phyloP scores from a whole-genome alignment of 2,888 invertebrate species.

The Dryadula phaetusa region DNA sequence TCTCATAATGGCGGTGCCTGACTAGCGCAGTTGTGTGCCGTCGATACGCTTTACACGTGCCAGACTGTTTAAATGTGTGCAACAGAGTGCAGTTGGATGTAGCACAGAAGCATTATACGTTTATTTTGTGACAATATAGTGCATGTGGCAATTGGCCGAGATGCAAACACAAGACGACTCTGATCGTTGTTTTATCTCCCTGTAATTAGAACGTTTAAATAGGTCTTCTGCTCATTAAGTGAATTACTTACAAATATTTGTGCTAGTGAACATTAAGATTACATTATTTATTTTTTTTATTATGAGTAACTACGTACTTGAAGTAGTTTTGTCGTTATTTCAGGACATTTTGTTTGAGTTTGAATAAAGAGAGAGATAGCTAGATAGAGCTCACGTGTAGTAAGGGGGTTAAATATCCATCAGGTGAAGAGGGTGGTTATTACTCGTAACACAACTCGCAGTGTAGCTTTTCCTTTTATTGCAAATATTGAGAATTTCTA shows the following conservation, averaged over 20 bases:
- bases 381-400: slow-evolving; percentile 49
- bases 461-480: background rate
- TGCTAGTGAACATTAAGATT: background rate
- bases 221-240: slow-evolving; percentile 22
- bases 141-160: slow-evolving; percentile 50
- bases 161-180: slow-evolving; percentile 42
- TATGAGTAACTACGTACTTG: background rate
- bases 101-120: slow-evolving; percentile 45
- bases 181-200: slow-evolving; percentile 33
- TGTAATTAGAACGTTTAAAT: slow-evolving; percentile 33
- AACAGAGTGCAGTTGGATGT: slow-evolving; percentile 51
- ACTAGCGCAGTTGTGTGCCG: slow-evolving; percentile 49
- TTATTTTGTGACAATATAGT: slow-evolving; percentile 50
- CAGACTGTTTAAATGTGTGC: slow-evolving; percentile 53
- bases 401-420: slow-evolving; percentile 49
- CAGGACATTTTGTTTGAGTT: slow-evolving; percentile 18
- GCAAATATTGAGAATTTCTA: background rate
- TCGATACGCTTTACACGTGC: slow-evolving; percentile 59
- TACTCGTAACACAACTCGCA: slow-evolving; percentile 28
- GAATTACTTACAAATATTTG: slow-evolving; percentile 16
- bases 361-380: slow-evolving; percentile 41
- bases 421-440: slow-evolving; percentile 37
- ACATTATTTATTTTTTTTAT: slow-evolving; percentile 3
- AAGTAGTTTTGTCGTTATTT: background rate
- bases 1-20: slow-evolving; percentile 49